Base-by-base conservation (phyloP, 2,797 vertebrate genomes). In the Fistularia tabacaria region DNA sequence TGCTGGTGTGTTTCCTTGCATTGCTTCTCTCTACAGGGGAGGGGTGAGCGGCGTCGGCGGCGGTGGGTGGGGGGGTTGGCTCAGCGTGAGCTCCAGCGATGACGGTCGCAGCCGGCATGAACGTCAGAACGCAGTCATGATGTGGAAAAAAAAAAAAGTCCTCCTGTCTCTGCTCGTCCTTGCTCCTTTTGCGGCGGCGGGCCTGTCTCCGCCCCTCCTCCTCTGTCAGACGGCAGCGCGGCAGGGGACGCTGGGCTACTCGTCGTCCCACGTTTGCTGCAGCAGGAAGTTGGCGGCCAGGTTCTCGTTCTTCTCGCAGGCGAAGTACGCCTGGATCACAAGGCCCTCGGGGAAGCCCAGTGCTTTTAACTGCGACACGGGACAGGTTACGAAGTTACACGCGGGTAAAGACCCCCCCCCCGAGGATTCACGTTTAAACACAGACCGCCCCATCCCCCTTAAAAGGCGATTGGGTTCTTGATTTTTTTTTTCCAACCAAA, bases 281-380 rank as follows among this genome's bases (percentile, higher is more conserved):
- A 92, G 87, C 72, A 92, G 84, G 81, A 92, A 92, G 82, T 92
- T 92, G 1, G 91, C 91, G 0, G 90, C 91, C 8, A 92, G 86
- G 53, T 92, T 91, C 68, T 92, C 91, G 1, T 92, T 92, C 77
- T 92, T 92, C 83, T 92, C 91, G 15, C 91, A 92, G 50, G 91
- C 90, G 3, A 92, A 92, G 71, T 92, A 92, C 15, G 91, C 91
- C 79, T 92, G 91, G 67, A 92, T 91, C 66, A 92, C 91, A 49
- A 92, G 86, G 54, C 90, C 91, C 62, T 92, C 91, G 8, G 91
- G 90, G 64, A 92, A 92, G 7, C 90, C 91, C 80, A 92, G 69
- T 0, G 90, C 91, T 87, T 91, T 92, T 85, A 92, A 88, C 91
- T 92, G 77, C 36, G 88, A 80, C 14, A 73, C 47, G 78, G 59